A percentile compares a stretch with the other conserved stretches of the same genome.
These are phyloP conservation scores for Pipra filicauda DNA, from an alignment of 2,113 vertebrate species.

Conservation along the genomic window DNA sequence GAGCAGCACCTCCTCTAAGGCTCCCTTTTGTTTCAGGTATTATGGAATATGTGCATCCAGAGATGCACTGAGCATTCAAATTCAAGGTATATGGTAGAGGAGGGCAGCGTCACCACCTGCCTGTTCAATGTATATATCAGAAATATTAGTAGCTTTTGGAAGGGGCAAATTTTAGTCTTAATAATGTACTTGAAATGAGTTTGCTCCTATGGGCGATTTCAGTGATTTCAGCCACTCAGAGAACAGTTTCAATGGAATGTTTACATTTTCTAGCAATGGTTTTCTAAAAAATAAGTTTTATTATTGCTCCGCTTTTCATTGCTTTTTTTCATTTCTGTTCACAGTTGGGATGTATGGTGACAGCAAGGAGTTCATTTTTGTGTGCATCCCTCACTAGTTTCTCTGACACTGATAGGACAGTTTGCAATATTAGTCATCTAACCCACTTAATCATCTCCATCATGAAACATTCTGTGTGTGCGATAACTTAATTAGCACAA, in stretches of 20 bases:
- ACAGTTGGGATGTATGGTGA: background rate
- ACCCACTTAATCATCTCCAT: background rate
- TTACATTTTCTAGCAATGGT: background rate
- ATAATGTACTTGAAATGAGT: background rate
- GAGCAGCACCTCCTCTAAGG: background rate
- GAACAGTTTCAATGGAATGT: background rate
- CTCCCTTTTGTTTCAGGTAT: background rate
- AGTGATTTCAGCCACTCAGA: background rate
- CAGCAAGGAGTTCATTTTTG: background rate
- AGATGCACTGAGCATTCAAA: background rate
- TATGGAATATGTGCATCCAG: rapidly evolving
- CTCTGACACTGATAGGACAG: background rate
- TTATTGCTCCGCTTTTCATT: background rate
- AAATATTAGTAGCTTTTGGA: background rate
- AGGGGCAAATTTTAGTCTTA: background rate
- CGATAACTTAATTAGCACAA: conserved; percentile 13
- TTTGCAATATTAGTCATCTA: background rate
- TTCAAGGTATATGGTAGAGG: rapidly evolving
- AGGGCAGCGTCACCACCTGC: rapidly evolving
- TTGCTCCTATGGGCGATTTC: background rate
- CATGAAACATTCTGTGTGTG: background rate
- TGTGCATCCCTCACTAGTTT: background rate
- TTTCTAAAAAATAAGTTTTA: background rate
- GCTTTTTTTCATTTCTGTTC: background rate
- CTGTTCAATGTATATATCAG: background rate